These are phyloP conservation scores for Lates japonicus DNA, from an alignment of 2,797 vertebrate species.

Conservation along the genomic window DNA sequence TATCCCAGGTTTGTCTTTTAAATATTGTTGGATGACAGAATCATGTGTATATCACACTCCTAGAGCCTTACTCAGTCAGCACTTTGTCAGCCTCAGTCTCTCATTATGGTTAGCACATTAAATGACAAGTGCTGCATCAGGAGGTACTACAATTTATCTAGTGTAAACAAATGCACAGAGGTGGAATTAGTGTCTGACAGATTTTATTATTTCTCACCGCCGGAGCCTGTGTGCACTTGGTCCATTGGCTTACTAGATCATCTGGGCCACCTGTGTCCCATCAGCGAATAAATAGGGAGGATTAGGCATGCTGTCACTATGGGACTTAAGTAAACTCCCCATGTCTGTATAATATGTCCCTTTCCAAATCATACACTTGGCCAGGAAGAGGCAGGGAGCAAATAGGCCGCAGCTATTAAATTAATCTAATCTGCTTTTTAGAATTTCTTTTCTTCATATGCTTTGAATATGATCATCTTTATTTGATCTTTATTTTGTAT, in stretches of 20 bases:
- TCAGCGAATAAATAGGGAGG: slow-evolving; percentile 62
- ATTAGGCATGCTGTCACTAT: slow-evolving; percentile 64
- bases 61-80: slow-evolving; percentile 50
- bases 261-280: slow-evolving; percentile 64
- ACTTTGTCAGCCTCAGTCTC: slow-evolving; percentile 68
- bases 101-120: slow-evolving; percentile 67
- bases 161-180: slow-evolving; percentile 54
- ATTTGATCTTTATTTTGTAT: slow-evolving; percentile 32
- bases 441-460: slow-evolving; percentile 38
- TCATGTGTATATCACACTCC: slow-evolving; percentile 51
- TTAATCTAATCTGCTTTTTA: slow-evolving; percentile 43
- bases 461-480: slow-evolving; percentile 50
- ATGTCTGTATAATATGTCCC: slow-evolving; percentile 49
- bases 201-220: slow-evolving; percentile 75
- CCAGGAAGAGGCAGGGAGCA: slow-evolving; percentile 31
- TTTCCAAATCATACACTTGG: slow-evolving; percentile 62
- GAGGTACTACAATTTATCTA: slow-evolving; percentile 52
- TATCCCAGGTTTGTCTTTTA: slow-evolving; percentile 54
- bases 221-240: slow-evolving; percentile 40
- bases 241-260: slow-evolving; percentile 62
- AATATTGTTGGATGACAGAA: slow-evolving; percentile 39
- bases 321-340: slow-evolving; percentile 65
- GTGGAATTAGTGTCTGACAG: slow-evolving; percentile 53
- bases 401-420: slow-evolving; percentile 17
- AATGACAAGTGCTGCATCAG: slow-evolving; percentile 67